These are phyloP conservation scores for Catamblyrhynchus diadema DNA, from an alignment of 2,797 vertebrate genomes.

Conservation along the genomic window DNA sequence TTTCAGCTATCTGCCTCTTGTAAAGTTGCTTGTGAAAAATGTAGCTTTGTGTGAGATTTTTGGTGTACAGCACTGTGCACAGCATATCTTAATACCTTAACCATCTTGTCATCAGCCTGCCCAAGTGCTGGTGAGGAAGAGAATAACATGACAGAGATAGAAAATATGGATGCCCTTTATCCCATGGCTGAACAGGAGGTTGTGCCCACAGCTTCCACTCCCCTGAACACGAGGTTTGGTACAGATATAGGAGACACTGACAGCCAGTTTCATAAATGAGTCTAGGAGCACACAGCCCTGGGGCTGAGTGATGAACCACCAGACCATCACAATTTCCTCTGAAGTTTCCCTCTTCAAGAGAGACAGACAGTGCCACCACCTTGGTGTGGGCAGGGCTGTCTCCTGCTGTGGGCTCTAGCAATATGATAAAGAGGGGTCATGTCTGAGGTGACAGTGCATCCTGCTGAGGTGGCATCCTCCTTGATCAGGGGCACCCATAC, in stretches of 20 bases:
- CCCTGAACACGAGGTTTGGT: rapidly evolving
- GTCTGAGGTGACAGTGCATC: neutral
- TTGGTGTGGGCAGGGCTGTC: neutral
- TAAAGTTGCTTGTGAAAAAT: neutral
- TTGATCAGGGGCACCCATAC: neutral
- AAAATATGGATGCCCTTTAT: neutral
- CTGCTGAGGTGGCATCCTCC: neutral
- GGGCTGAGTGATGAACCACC: neutral
- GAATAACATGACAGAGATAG: neutral
- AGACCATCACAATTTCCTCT: neutral
- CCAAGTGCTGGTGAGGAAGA: neutral
- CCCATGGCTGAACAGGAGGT: neutral
- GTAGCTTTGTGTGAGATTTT: neutral
- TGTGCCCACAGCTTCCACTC: neutral
- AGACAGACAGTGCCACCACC: neutral
- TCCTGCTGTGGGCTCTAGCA: neutral
- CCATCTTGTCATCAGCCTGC: neutral
- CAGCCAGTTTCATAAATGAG: neutral
- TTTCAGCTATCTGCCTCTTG: neutral
- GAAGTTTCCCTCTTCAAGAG: neutral
- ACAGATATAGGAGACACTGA: neutral
- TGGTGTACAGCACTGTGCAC: neutral
- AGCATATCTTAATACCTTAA: neutral
- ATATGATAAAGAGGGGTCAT: neutral
- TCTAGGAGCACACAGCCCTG: neutral